Evolutionary conservation across 2,113 vertebrate species (phyloP).

Genomic region (Sander vitreus): DNA sequence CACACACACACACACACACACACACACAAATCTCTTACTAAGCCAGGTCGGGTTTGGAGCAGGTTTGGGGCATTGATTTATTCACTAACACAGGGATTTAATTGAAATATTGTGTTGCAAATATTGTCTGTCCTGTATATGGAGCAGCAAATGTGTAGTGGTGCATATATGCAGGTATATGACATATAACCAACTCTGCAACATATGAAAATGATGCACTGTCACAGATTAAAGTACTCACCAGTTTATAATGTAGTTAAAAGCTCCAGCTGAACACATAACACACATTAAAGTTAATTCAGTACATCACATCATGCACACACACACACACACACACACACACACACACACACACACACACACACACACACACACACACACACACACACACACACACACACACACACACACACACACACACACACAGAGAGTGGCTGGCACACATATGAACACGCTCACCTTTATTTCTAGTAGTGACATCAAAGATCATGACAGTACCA

Average conservation of each 20-base stretch:
- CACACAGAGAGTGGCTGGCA: background rate
- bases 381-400: conserved; percentile 14
- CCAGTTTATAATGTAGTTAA: background rate
- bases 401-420: conserved; percentile 1
- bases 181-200: background rate
- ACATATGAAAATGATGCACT: too few relatives aligned
- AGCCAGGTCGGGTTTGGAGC: too few relatives aligned
- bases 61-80: too few relatives aligned
- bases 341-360: background rate
- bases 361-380: conserved; percentile 2
- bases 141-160: background rate
- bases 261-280: too few relatives aligned
- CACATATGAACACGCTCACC: background rate
- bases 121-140: background rate
- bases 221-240: too few relatives aligned
- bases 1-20: too few relatives aligned
- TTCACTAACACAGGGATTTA: background rate
- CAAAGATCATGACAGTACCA: background rate
- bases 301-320: background rate
- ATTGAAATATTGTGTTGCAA: background rate
- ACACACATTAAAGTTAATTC: too few relatives aligned
- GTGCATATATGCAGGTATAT: background rate
- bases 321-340: conserved; percentile 17
- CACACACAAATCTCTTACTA: too few relatives aligned
- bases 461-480: background rate